Conservation (phyloP, 2,797 vertebrate species). For the Lagodon rhomboides region DNA sequence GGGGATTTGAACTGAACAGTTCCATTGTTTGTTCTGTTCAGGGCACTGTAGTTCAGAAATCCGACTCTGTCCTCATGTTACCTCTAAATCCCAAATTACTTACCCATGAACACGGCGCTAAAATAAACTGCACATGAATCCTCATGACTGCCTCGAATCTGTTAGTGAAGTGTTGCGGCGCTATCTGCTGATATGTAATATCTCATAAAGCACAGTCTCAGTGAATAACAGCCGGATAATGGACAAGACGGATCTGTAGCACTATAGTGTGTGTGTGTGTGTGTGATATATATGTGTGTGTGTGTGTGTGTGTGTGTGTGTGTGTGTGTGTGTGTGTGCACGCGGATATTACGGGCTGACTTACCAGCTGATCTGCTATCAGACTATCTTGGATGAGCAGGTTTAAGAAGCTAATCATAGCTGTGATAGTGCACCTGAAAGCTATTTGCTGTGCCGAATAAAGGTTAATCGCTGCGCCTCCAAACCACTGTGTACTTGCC, state of each 20-base stretch:
- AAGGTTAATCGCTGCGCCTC: background rate
- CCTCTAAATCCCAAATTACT: conserved; percentile 43
- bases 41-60: conserved; percentile 33
- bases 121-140: conserved; percentile 44
- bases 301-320: background rate
- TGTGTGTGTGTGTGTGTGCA: background rate
- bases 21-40: conserved; percentile 48
- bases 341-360: background rate
- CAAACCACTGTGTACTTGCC: background rate
- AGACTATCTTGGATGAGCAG: conserved; percentile 9
- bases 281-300: background rate
- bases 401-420: conserved; percentile 26
- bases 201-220: background rate
- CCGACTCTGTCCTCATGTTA: conserved; percentile 43
- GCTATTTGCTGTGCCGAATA: background rate
- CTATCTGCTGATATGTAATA: conserved; percentile 14
- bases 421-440: background rate
- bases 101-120: background rate
- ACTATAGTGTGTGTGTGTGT: conserved; percentile 1
- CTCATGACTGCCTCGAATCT: conserved; percentile 12
- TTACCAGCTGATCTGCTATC: background rate
- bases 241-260: background rate
- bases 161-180: background rate
- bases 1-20: conserved; percentile 31
- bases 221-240: conserved; percentile 7